Base-by-base conservation (phyloP, 2,888 invertebrate genomes). In the Chironomus tentans region DNA sequence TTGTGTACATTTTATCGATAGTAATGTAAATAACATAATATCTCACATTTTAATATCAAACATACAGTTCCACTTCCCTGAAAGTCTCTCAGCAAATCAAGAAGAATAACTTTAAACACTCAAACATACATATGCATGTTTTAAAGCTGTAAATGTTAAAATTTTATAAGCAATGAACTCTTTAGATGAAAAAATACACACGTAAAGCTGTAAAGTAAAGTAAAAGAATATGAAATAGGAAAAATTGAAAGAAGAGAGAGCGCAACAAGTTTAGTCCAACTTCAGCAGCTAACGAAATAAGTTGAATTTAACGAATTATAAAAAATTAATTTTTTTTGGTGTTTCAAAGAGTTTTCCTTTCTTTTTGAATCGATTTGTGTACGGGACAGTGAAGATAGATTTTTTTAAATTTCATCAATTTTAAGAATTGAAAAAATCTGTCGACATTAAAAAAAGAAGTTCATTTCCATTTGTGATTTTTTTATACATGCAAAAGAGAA, bases 211-310 rank as follows among this genome's bases (percentile, higher is more conserved):
- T 38, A 38, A 38, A 38, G 28, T 28, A 28, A 28, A 28, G 10
- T 7, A 38, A 38, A 38, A 38, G 10, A 38, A 38, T 38, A 38
- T 38, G 38, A 38, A 38, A 38, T 38, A 38, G 38, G 38, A 38
- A 28, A 28, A 28, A 28, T 28, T 28, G 28, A 28, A 38, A 38
- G 38, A 38, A 38, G 38, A 38, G 38, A 38, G 38, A 38, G 38
- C 38, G 71, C 72, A 72, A 72, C 72, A 72, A 74, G 74, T 74
- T 47, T 61, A 68, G 68, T 68, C 46, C 48, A 68, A 74, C 74
- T 74, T 68, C 46, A 74, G 62, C 74, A 74, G 74, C 74, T 68
- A 47, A 48, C 74, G 74, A 74, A 74, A 74, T 74, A 74, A 68
- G 74, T 74, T 74, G 68, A 28, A 68, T 62, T 74, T 74, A 24